phyloP scores from a whole-genome alignment of 2,113 vertebrate genomes.

The Aix galericulata region DNA sequence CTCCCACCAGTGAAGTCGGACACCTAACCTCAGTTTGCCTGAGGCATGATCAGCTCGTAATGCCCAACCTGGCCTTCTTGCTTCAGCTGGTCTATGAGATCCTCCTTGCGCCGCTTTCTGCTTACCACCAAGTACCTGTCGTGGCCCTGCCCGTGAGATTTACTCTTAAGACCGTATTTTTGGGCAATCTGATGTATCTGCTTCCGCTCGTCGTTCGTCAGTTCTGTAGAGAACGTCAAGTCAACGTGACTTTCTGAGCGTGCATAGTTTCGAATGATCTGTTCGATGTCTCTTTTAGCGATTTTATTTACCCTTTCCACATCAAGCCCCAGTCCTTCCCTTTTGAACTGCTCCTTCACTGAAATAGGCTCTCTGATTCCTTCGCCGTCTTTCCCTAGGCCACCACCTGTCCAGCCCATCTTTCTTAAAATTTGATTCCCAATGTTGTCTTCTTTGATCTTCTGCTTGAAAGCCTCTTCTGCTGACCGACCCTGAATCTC shows the following conservation, averaged over 20 bases:
- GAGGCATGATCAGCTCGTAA: slow-evolving; percentile 93
- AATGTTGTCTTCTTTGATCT: slow-evolving; percentile 97
- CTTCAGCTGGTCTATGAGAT: slow-evolving; percentile 92
- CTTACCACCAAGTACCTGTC: slow-evolving; percentile 92
- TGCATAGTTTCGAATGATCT: slow-evolving; percentile 93
- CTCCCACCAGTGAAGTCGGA: not conserved
- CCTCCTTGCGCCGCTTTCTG: slow-evolving; percentile 91
- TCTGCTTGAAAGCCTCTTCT: slow-evolving; percentile 86
- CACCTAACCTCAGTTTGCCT: slow-evolving; percentile 73
- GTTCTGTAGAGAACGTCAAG: slow-evolving; percentile 93
- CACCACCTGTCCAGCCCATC: slow-evolving; percentile 98
- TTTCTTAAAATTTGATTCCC: slow-evolving; percentile 96
- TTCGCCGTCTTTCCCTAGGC: slow-evolving; percentile 91
- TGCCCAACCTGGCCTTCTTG: slow-evolving; percentile 96
- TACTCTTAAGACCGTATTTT: slow-evolving; percentile 93
- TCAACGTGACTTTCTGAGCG: slow-evolving; percentile 91
- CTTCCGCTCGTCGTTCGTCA: slow-evolving; percentile 93
- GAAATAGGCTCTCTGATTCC: slow-evolving; percentile 94
- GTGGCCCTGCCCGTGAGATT: slow-evolving; percentile 90
- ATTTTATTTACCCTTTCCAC: slow-evolving; percentile 86
- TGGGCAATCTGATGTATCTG: slow-evolving; percentile 94
- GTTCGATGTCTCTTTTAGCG: slow-evolving; percentile 90
- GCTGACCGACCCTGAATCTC: slow-evolving; percentile 89
- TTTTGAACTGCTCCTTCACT: slow-evolving; percentile 94
- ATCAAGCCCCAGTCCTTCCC: slow-evolving; percentile 92